Evolutionary conservation across 2,888 invertebrate species (phyloP), one percentile per base, ranked within the genome.

Genomic region (Unio delphinus): DNA sequence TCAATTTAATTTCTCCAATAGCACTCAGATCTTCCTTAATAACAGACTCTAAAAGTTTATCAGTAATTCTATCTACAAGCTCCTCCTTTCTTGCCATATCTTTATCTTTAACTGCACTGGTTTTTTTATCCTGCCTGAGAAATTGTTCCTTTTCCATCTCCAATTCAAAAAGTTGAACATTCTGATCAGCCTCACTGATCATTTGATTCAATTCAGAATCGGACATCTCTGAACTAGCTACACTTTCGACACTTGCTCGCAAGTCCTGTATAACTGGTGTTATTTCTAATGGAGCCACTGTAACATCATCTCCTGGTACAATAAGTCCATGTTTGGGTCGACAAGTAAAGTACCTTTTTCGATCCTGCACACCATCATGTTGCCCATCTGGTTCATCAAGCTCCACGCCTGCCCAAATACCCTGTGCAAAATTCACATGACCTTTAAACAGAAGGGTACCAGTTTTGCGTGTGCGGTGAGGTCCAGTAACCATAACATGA

Each of bases 331-430:
- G 83, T 45, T 76, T 74, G 8, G 77, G 66, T 28, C 71, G 61
- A 70, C 87, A 86, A 15, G 73, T 77, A 73, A 86, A 87, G 72
- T 87, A 87, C 11, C 81, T 64, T 18, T 74, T 72, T 7, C 84
- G 84, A 57, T 82, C 83, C 45, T 81, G 75, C 23, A 69, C 67
- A 0, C 86, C 87, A 71, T 86, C 81, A 68, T 80, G 83, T 58
- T 81, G 76, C 3, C 86, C 86, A 26, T 82, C 81, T 5, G 83
- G 77, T 26, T 70, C 55, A 28, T 86, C 85, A 57, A 87, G 74
- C 76, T 86, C 86, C 23, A 87, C 86, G 6, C 87, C 87, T 3
- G 83, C 86, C 86, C 85, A 86, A 55, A 85, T 73, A 28, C 87
- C 87, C 0, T 84, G 81, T n/a, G 85, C 84, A 76, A 85, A 86